These are phyloP conservation scores for Cephus rjabovi DNA, from an alignment of 2,888 invertebrate genomes.

Conservation along the genomic window DNA sequence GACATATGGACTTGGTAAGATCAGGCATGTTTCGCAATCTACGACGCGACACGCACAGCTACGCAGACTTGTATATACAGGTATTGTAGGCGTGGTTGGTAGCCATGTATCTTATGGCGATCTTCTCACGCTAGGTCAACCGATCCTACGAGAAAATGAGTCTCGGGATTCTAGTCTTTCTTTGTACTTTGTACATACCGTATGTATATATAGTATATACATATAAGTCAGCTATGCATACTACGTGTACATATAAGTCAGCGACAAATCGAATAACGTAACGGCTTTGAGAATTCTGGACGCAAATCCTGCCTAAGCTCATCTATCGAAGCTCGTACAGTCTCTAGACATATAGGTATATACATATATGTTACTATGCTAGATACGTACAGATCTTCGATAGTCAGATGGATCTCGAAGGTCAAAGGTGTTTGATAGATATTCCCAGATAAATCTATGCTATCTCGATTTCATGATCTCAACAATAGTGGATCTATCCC, in stretches of 20 bases:
- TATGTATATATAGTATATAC: not conserved
- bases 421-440: slow-evolving; percentile 49
- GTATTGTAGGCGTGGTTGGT: slow-evolving; percentile 24
- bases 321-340: not conserved
- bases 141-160: not conserved
- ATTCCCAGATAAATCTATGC: slow-evolving; percentile 38
- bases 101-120: slow-evolving; percentile 19
- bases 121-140: slow-evolving; percentile 43
- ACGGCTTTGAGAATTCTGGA: not conserved
- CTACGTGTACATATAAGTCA: not conserved
- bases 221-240: not conserved
- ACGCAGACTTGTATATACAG: not conserved
- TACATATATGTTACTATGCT: slow-evolving; percentile 12
- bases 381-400: slow-evolving; percentile 38
- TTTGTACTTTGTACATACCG: not conserved
- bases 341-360: not conserved
- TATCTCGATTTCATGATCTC: slow-evolving; percentile 42
- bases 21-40: not conserved
- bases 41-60: not conserved
- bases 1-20: not conserved
- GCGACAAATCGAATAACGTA: not conserved
- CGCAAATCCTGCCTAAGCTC: not conserved
- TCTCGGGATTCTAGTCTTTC: not conserved
- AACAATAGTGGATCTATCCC: not conserved
- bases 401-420: slow-evolving; percentile 42